Evolutionary conservation across 2,888 invertebrate species (phyloP), one percentile per base, ranked within the genome.

Genomic region (Aphidius colemani): DNA sequence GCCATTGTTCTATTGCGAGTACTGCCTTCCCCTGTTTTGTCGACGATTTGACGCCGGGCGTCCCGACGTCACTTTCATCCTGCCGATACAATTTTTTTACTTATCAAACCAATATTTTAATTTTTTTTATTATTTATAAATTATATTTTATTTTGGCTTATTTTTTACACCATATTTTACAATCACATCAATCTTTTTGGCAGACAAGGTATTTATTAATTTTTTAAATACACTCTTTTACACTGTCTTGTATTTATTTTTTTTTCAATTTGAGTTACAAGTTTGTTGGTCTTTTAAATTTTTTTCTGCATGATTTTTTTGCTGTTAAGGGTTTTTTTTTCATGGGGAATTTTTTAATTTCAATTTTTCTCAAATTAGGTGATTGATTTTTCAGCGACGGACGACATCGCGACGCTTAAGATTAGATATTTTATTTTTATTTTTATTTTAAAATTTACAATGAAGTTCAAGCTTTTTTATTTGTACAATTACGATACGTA

Each of bases 11-110:
- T 55, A 49, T 63, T 46, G 51, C 76, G 70, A 68, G 65, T 63
- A 69, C 74, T 76, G 78, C 78, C 39, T 41, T 55, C 58, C 53
- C 59, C 48, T 39, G 30, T 30, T 30, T 30, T 30, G 30, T 30
- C 30, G 30, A 30, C 30, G 30, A 30, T 30, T 9, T 51, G 64
- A 58, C 63, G 62, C 61, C 43, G 71, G 68, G 69, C 70, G 70
- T 68, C 71, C 71, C 75, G 72, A 73, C 75, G 74, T 74, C 71
- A 78, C 77, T 75, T 71, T 68, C 71, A 67, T 71, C 71, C 72
- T 74, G 73, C 70, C 74, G 71, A 73, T 71, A 72, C 74, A 70
- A 61, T 64, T 53, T 30, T 30, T 30, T 30, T 30, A 30, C 30
- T 30, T 30, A 30, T 30, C 13, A 30, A 5, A 30, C 30, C 3